Conservation (phyloP, 1,140 invertebrate species). For the Drosophila varians region DNA sequence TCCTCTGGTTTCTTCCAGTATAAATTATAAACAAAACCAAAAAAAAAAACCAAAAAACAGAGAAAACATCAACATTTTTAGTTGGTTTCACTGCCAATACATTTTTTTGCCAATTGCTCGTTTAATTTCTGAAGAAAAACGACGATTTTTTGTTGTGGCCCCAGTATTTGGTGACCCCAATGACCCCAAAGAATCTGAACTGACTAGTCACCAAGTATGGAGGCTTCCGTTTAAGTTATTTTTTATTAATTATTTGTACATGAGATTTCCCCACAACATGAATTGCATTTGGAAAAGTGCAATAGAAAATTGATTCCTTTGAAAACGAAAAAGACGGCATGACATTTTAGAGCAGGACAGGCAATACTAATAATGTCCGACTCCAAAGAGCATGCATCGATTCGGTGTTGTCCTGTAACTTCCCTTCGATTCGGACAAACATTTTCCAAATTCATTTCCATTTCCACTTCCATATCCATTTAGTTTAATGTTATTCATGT, state of each 20-base stretch:
- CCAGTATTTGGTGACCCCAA: background rate
- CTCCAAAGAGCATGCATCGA: background rate
- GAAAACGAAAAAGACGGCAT: constrained; percentile 5
- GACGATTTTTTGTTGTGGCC: background rate
- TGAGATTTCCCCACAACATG: background rate
- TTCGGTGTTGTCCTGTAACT: background rate
- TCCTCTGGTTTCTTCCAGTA: constrained; percentile 2
- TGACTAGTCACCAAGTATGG: background rate
- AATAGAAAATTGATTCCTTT: background rate
- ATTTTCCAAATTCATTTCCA: too few relatives aligned
- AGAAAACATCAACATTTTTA: constrained; percentile 3
- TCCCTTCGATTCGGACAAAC: background rate
- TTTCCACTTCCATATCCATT: too few relatives aligned
- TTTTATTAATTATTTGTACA: background rate
- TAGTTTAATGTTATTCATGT: constrained; percentile 1
- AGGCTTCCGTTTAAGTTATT: background rate
- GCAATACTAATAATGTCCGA: too few relatives aligned
- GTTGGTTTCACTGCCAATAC: constrained; percentile 8
- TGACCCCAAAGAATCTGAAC: background rate
- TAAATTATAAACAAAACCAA: background rate
- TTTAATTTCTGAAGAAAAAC: background rate
- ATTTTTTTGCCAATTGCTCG: constrained; percentile 1
- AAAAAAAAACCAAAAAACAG: background rate
- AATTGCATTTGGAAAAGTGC: background rate
- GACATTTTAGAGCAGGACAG: background rate